Percentiles rank a stretch among this genome's conserved stretches.
phyloP scores from a whole-genome alignment of 2,797 vertebrate genomes.

The Eulemur coronatus region DNA sequence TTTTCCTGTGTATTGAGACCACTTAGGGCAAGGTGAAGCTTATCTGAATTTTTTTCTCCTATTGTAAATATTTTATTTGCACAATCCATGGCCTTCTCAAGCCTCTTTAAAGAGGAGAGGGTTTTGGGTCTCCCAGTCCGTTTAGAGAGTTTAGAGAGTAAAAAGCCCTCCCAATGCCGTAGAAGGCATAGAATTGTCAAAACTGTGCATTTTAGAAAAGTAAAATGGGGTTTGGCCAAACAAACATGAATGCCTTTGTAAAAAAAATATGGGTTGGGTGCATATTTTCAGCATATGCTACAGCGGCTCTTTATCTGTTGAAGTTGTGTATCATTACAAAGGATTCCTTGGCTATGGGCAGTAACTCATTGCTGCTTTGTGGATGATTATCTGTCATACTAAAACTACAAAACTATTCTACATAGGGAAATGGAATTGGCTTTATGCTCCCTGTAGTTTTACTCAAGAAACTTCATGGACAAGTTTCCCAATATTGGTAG shows the following conservation, averaged over 20 bases:
- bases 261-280: neutral
- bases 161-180: neutral
- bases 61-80: constrained; percentile 35
- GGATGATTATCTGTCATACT: too few species aligned
- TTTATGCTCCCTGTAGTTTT: neutral
- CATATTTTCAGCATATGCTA: neutral
- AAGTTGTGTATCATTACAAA: neutral
- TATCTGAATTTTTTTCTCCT: neutral
- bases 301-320: neutral
- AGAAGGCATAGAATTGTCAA: neutral
- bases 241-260: neutral
- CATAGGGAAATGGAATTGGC: neutral
- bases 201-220: neutral
- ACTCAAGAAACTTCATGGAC: neutral
- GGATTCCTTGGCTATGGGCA: neutral
- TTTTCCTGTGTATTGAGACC: neutral
- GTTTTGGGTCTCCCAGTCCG: too few species aligned
- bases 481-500: neutral
- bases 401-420: neutral
- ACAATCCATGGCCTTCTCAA: neutral
- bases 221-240: neutral
- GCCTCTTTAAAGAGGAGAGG: neutral
- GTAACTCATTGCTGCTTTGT: neutral
- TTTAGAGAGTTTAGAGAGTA: neutral
- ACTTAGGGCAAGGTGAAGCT: neutral